Evolutionary conservation across 1,140 invertebrate species (phyloP), one percentile per base, ranked within the genome.

Genomic region (Drosophila dunni): DNA sequence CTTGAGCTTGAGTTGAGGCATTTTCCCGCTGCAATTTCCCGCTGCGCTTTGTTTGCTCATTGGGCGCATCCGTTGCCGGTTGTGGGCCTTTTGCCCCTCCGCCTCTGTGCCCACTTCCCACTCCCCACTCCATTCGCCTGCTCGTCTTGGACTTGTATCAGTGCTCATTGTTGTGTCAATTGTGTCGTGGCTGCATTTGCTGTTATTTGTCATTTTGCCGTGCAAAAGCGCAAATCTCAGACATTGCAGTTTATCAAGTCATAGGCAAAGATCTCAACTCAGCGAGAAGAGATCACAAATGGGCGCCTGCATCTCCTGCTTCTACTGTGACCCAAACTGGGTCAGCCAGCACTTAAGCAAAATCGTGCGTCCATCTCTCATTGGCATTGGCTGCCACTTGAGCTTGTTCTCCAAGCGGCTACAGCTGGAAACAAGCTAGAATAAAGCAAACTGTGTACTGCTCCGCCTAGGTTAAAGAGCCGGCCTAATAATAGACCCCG

Each of bases 1-100:
- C 24, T 29, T 40, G 7, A 38, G 1, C 24, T 29, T 40, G 7
- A 38, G 1, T n/a, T 29, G 58, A 44, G 66, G 54, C 68, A 77
- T 82, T 84, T 77, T 29, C 24, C 24, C 24, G 75, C 85, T 70
- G 78, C 84, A 89, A 89, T 89, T 89, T 89, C 85, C 84, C 84
- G 84, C 80, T 89, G 78, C 79, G 84, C 84, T 89, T 89, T 89
- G 85, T 89, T 80, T 89, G 85, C 74, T 89, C 84, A 89, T 89
- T 89, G 84, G 84, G 84, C 84, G 84, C 84, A 89, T 89, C 84
- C 84, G 84, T 90, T 90, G 84, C 83, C 84, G 75, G 84, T 71
- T 51, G 38, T 4, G 8, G 10, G 8, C 4, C 33, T 9, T 34
- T 56, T 36, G 34, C 7, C 45, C n/a, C 6, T 17, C 20, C 13